Conservation (phyloP, 1,140 invertebrate genomes). For the Doryteuthis pealeii region DNA sequence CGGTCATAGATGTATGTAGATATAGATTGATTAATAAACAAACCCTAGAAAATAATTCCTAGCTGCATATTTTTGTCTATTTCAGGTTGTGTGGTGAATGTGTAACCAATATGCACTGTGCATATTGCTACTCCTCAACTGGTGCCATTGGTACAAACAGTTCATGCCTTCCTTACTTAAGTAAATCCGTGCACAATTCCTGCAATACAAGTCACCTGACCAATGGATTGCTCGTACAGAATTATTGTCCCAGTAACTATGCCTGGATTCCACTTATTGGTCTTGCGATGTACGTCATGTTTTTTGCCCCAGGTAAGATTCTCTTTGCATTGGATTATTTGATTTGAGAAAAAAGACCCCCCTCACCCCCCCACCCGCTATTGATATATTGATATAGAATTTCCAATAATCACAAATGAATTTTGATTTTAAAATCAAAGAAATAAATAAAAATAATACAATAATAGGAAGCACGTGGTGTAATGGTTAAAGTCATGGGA, state of each 20-base stretch:
- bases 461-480: no score
- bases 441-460: no score
- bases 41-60: no score
- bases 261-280: constrained; percentile 63
- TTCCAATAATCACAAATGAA: no score
- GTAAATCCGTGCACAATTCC: constrained; percentile 34
- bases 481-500: no score
- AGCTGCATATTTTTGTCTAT: not conserved
- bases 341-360: no score
- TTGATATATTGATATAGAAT: no score
- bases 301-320: constrained; percentile 64
- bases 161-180: constrained; percentile 42
- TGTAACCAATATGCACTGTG: constrained; percentile 43
- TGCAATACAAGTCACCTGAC: constrained; percentile 22
- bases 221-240: constrained; percentile 50
- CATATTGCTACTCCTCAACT: constrained; percentile 43
- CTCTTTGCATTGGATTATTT: no score
- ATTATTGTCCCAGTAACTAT: constrained; percentile 63
- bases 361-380: no score
- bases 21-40: no score
- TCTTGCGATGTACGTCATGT: constrained; percentile 62
- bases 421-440: no score
- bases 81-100: constrained; percentile 45
- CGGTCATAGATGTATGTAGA: no score
- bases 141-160: constrained; percentile 38